phyloP scores from a whole-genome alignment of 2,888 invertebrate genomes.

The Platynereis dumerilii region DNA sequence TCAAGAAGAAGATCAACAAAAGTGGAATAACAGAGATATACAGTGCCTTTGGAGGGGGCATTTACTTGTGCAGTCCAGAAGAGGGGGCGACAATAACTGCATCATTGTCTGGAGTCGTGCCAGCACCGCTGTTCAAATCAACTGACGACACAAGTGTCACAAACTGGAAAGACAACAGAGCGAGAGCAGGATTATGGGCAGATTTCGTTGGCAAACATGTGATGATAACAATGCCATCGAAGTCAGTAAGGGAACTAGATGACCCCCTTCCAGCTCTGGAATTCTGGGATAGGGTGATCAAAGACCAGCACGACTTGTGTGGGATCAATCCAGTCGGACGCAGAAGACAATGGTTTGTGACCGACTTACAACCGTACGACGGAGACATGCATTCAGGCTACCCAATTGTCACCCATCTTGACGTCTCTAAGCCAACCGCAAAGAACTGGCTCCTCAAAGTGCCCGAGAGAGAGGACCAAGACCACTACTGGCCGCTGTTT shows the following conservation, averaged over 20 bases:
- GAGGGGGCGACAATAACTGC: no score
- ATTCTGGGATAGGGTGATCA: slow-evolving; percentile 28
- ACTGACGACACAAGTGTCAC: background rate
- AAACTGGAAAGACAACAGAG: no score
- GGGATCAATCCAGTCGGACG: slow-evolving; percentile 8
- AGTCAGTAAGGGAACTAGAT: slow-evolving; percentile 17
- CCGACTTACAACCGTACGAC: slow-evolving; percentile 3
- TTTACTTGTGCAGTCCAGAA: no score
- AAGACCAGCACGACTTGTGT: slow-evolving; percentile 23
- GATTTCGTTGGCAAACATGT: slow-evolving; percentile 28
- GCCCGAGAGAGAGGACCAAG: no score
- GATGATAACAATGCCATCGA: slow-evolving; percentile 25
- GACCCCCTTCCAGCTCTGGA: slow-evolving; percentile 9
- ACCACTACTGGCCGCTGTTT: no score
- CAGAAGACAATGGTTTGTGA: slow-evolving; percentile 5
- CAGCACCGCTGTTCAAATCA: background rate
- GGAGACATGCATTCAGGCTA: background rate
- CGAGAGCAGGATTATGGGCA: slow-evolving; percentile 21
- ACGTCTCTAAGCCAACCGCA: no score
- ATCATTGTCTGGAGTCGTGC: no score
- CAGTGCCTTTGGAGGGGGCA: no score
- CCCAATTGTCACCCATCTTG: no score
- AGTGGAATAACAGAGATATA: no score
- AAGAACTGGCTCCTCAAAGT: no score
- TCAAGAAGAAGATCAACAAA: no score